Evolutionary conservation across 2,113 vertebrate genomes (phyloP), one percentile per base, ranked within the genome.

Genomic region (Xiphophorus maculatus): DNA sequence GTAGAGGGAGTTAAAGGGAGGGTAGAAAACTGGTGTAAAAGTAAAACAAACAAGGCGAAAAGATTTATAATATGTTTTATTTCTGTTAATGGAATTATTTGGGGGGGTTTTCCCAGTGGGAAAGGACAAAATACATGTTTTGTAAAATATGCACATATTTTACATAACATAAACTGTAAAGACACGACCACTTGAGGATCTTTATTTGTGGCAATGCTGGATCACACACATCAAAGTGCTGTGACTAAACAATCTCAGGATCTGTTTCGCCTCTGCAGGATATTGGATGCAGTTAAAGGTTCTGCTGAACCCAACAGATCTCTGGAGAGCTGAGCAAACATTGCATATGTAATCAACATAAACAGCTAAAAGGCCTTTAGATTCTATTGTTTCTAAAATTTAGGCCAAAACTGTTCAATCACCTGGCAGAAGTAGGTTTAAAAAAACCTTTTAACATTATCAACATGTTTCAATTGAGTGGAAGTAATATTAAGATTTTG

Each of bases 1-100:
- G 70, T 69, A 51, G 17, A 1, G 58, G 81, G 75, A 84, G 84
- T 81, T 66, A 81, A 76, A 77, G 74, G 84, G 82, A 85, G 80
- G 80, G 37, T 40, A 71, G 33, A 25, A 76, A 76, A 71, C 61
- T 42, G 1, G 71, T 54, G 73, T 60, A 71, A 67, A 64, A 30
- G 83, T 68, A 77, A 66, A 62, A 76, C 80, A 84, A 86, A 86
- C 80, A 83, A 42, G 51, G 3, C 10, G 33, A 54, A 42, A 10
- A 79, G 73, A 91, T 85, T 30, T 77, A 81, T 61, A 35, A 10
- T 1, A 17, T 2, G 42, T 32, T 5, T 22, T 61, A 35, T 62
- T 62, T 35, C 32, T 10, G 14, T 77, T 63, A 71, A 67, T 32
- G 60, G 15, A 28, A 12, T 66, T 69, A 84, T 86, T 78, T 81